Base-by-base conservation (phyloP, 1,140 invertebrate species). In the Eumeta japonica region DNA sequence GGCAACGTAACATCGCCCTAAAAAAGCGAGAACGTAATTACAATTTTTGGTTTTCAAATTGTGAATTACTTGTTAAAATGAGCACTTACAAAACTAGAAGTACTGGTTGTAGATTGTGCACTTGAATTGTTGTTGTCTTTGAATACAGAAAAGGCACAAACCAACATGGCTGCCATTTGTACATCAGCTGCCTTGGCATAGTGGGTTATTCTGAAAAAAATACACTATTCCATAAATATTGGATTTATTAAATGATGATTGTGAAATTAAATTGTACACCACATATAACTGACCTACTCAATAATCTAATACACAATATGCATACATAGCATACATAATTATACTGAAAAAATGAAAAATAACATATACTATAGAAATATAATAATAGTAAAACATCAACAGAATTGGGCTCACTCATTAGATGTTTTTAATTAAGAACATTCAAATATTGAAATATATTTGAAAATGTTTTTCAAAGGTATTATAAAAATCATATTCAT, bases 161-260 rank as follows among this genome's bases (percentile, higher is more conserved):
- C 87, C 16, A 97, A 58, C 85, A 97, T 94, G 0, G 92, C 92
- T 10, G 92, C 88, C 59, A 91, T 97, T 76, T 98, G 94, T 27
- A 96, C 80, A 70, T 98, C 94, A 2, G 84, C 83, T 31, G 87
- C 80, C 45, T 78, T 78, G 1, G 86, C 87, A 65, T 88, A 90
- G 71, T 90, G 86, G 34, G 81, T 79, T 52, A 91, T 90, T 67
- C 86, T 88, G 62, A 42, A 60, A 71, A 50, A 41, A 43, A 55
- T 64, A 29, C 20, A 43, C 48, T 46, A 40, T 37, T 36, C 27
- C 16, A 41, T 32, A 29, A 29, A 31, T 20, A 35, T 17, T 28
- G 12, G 10, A 33, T 3, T 11, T 12, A 48, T 27, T 39, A 41
- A 38, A 30, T 39, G 19, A 29, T 29, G n/a, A 29, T n/a, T n/a